A percentile compares a stretch with the other conserved stretches of the same genome.
These are phyloP conservation scores for Saccopteryx bilineata DNA, from an alignment of 2,113 vertebrate genomes.

Conservation along the genomic window DNA sequence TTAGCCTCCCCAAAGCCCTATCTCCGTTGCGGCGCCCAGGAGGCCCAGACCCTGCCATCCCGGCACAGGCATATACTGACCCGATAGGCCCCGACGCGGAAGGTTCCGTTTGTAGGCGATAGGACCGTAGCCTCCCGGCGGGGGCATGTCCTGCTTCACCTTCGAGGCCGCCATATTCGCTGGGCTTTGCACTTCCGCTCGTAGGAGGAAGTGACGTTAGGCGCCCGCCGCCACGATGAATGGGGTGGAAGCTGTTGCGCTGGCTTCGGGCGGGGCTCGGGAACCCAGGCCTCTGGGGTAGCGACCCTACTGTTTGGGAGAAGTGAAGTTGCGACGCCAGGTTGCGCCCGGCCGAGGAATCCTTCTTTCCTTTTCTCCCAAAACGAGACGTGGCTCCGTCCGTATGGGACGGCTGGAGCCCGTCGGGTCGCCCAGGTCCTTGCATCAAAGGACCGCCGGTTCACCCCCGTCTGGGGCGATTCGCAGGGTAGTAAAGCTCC, in stretches of 20 bases:
- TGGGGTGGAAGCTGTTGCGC: slow-evolving; percentile 7
- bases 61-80: slow-evolving; percentile 83
- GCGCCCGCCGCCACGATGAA: not conserved
- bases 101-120: slow-evolving; percentile 96
- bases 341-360: not conserved
- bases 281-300: rapidly evolving
- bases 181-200: not conserved
- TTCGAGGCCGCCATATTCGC: slow-evolving; percentile 93
- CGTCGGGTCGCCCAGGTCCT: not conserved
- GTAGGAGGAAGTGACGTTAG: slow-evolving; percentile 1
- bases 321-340: rapidly evolving
- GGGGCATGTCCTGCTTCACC: slow-evolving; percentile 99
- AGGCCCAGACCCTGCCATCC: not conserved
- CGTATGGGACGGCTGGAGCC: not conserved
- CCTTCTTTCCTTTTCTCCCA: not conserved
- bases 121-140: slow-evolving; percentile 93
- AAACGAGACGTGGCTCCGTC: not conserved
- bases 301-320: rapidly evolving
- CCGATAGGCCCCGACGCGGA: slow-evolving; percentile 93
- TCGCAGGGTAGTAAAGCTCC: not conserved
- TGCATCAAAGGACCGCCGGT: not conserved
- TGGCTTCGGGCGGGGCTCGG: rapidly evolving
- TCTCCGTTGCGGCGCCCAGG: not conserved
- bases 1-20: not conserved
- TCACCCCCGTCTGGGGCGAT: not conserved